phyloP scores from a whole-genome alignment of 2,888 invertebrate species.

The Gonocerus acuteangulatus region DNA sequence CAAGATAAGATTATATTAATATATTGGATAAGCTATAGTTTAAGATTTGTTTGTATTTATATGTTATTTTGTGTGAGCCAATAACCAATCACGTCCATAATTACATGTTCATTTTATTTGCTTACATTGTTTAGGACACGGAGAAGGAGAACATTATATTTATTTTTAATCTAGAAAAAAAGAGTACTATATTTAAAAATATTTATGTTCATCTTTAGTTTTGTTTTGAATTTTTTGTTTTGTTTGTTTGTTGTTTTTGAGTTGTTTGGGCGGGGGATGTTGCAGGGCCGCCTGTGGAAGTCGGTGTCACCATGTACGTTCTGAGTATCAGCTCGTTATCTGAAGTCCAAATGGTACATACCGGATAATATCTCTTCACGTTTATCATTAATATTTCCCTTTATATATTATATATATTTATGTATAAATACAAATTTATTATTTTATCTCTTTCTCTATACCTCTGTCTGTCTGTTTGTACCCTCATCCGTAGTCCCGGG shows the following conservation, averaged over 20 bases:
- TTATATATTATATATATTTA: slow-evolving; percentile 18
- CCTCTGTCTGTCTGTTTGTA: slow-evolving; percentile 11
- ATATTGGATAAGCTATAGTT: no score
- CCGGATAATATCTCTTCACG: slow-evolving; percentile 19
- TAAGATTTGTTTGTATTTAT: no score
- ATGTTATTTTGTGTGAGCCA: no score
- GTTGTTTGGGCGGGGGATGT: slow-evolving; percentile 32
- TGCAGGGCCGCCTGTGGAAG: slow-evolving; percentile 50
- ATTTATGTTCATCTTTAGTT: not conserved
- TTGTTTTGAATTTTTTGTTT: slow-evolving; percentile 1
- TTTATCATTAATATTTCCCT: slow-evolving; percentile 12
- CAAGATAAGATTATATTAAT: no score
- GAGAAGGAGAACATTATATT: not conserved
- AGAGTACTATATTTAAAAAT: no score
- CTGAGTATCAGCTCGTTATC: slow-evolving; percentile 53
- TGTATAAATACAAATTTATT: slow-evolving; percentile 11
- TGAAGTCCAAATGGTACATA: slow-evolving; percentile 52
- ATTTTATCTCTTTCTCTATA: slow-evolving; percentile 21
- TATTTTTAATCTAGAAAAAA: no score
- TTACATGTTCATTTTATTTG: not conserved
- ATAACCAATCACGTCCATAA: not conserved
- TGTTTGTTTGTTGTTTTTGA: slow-evolving; percentile 16
- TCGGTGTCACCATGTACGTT: slow-evolving; percentile 53
- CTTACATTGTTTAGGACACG: not conserved
- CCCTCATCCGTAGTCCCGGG: slow-evolving; percentile 22